A percentile compares a stretch with the other conserved stretches of the same genome.
Conservation (phyloP, 2,888 invertebrate species). For the Masnerella sp. region DNA sequence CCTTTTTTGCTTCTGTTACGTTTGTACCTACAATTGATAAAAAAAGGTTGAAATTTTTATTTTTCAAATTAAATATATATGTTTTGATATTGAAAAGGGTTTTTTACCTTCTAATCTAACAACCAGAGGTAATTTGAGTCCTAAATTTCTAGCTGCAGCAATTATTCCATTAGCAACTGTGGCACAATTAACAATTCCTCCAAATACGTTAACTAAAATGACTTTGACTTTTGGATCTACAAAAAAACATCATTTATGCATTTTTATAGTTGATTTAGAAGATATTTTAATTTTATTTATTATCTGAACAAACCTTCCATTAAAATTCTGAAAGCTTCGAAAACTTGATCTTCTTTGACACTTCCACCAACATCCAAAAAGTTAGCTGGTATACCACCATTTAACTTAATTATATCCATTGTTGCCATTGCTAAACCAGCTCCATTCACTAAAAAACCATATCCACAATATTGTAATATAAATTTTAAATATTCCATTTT, state of each 20-base stretch:
- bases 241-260: constrained; percentile 22
- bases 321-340: constrained; percentile 93
- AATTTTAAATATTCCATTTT: background rate
- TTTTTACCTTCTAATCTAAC: constrained; percentile 93
- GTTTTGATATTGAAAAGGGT: background rate
- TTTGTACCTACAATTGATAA: constrained; percentile 62
- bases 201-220: constrained; percentile 98
- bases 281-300: constrained; percentile 4
- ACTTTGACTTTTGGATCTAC: constrained; percentile 93
- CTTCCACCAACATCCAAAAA: constrained; percentile 98
- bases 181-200: constrained; percentile 98
- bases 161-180: constrained; percentile 98
- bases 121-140: constrained; percentile 91
- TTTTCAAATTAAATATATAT: constrained; percentile 2
- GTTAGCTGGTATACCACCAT: constrained; percentile 98
- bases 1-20: constrained; percentile 88
- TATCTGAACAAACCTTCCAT: constrained; percentile 86
- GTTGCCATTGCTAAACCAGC: constrained; percentile 99
- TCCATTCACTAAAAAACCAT: constrained; percentile 93
- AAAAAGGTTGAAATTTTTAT: background rate
- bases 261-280: background rate
- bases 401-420: constrained; percentile 98
- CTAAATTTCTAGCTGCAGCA: constrained; percentile 88
- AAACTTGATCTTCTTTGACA: constrained; percentile 96
- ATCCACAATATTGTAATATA: too few species aligned